These are phyloP conservation scores for Ascaphus truei DNA, from an alignment of 2,113 vertebrate species.

Conservation along the genomic window DNA sequence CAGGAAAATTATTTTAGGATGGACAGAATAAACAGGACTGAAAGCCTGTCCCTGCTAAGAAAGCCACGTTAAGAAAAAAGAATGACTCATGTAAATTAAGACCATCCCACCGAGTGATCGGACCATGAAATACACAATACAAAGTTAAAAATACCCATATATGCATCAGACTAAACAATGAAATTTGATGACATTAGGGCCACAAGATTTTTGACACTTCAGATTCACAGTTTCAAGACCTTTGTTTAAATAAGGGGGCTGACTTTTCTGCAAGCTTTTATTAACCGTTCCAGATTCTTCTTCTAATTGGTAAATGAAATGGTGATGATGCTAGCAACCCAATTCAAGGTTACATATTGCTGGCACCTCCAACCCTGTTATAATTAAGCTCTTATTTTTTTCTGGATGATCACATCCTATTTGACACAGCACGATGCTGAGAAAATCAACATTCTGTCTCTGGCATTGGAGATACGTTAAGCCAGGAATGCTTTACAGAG, in stretches of 20 bases:
- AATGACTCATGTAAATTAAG: background rate
- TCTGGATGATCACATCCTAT: background rate
- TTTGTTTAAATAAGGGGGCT: conserved; percentile 9
- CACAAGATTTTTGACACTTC: background rate
- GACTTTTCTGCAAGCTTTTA: background rate
- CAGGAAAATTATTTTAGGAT: conserved; percentile 2
- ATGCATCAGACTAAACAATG: background rate
- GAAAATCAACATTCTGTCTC: background rate
- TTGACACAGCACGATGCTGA: background rate
- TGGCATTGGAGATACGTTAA: background rate
- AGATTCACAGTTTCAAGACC: background rate
- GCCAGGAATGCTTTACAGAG: conserved; percentile 22
- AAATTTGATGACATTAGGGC: background rate
- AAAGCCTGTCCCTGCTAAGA: background rate
- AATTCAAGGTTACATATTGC: conserved; percentile 10
- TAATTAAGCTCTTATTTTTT: background rate
- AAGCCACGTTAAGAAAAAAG: background rate
- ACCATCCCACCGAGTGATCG: background rate
- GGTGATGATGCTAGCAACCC: background rate
- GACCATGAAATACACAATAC: conserved; percentile 1
- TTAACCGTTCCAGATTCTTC: conserved; percentile 4
- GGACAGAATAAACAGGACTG: background rate
- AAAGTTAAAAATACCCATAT: background rate
- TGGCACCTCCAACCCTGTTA: background rate
- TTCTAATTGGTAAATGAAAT: background rate